These are phyloP conservation scores for Drosophila anomalata DNA, from an alignment of 2,888 invertebrate species.

Conservation along the genomic window DNA sequence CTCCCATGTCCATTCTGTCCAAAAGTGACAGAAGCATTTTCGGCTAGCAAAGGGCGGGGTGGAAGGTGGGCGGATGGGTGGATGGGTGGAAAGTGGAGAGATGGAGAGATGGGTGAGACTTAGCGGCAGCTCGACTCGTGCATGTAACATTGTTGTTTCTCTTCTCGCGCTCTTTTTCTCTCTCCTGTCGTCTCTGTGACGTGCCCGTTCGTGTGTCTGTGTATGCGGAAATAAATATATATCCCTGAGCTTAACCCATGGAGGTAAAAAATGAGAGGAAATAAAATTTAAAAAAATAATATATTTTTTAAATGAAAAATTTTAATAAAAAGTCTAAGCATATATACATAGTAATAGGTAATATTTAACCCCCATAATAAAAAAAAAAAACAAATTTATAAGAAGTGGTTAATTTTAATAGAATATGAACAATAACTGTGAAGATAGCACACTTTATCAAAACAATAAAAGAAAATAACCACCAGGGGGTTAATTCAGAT, in stretches of 20 bases:
- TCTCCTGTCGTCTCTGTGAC: not conserved
- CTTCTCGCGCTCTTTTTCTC: not conserved
- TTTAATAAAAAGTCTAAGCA: too few species aligned
- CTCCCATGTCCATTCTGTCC: constrained; percentile 29
- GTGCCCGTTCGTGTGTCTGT: constrained; percentile 10
- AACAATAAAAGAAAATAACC: not conserved
- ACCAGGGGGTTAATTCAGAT: constrained; percentile 18
- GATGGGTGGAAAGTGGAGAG: not conserved
- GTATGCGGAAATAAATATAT: constrained; percentile 24
- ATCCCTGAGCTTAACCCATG: constrained; percentile 29
- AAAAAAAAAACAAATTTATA: too few species aligned
- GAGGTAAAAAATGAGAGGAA: not conserved
- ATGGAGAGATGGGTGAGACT: constrained; percentile 16
- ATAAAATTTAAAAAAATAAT: too few species aligned
- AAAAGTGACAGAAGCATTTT: constrained; percentile 58
- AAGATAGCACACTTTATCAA: too few species aligned
- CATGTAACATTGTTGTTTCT: constrained; percentile 37
- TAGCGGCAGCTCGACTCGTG: constrained; percentile 34
- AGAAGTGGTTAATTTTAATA: too few species aligned
- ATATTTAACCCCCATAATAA: too few species aligned
- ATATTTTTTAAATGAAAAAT: too few species aligned
- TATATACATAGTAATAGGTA: too few species aligned
- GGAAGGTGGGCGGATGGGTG: constrained; percentile 2
- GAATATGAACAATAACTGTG: too few species aligned
- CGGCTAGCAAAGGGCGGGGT: constrained; percentile 14